Evolutionary conservation across 2,113 vertebrate species (phyloP).

Genomic region (Hemichromis elongatus): DNA sequence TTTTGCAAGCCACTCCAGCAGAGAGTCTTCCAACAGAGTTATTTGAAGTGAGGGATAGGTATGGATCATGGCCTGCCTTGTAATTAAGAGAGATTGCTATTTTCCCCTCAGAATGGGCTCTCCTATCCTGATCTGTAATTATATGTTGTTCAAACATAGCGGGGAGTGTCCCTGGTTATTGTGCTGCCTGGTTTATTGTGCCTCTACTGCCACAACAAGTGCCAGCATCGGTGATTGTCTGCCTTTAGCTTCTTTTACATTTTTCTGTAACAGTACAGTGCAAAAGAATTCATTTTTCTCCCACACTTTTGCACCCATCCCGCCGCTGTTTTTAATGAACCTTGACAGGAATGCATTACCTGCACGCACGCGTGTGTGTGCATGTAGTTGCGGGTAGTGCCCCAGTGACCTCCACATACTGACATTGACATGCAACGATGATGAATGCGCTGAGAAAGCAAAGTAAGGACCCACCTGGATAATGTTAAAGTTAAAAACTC

Average conservation of each 20-base stretch:
- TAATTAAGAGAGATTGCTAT: slow-evolving; percentile 72
- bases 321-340: not conserved
- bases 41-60: slow-evolving; percentile 63
- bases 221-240: slow-evolving; percentile 48
- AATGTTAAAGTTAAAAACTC: slow-evolving; percentile 54
- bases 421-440: slow-evolving; percentile 56
- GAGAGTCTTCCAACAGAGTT: slow-evolving; percentile 41
- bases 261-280: not conserved
- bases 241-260: slow-evolving; percentile 1
- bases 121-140: slow-evolving; percentile 72
- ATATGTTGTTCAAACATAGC: slow-evolving; percentile 71
- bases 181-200: slow-evolving; percentile 54
- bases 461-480: slow-evolving; percentile 62
- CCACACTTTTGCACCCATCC: not conserved
- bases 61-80: slow-evolving; percentile 65
- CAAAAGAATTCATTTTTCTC: not conserved
- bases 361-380: not conserved
- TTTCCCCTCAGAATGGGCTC: slow-evolving; percentile 69
- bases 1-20: slow-evolving; percentile 35
- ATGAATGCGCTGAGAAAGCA: slow-evolving; percentile 56
- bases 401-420: slow-evolving; percentile 50
- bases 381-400: slow-evolving; percentile 35
- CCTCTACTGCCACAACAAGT: slow-evolving; percentile 41
- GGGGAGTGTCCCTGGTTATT: slow-evolving; percentile 68
- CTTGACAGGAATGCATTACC: not conserved